Evolutionary conservation across 2,113 vertebrate genomes (phyloP).

Genomic region (Telmatochromis bifrenatus): DNA sequence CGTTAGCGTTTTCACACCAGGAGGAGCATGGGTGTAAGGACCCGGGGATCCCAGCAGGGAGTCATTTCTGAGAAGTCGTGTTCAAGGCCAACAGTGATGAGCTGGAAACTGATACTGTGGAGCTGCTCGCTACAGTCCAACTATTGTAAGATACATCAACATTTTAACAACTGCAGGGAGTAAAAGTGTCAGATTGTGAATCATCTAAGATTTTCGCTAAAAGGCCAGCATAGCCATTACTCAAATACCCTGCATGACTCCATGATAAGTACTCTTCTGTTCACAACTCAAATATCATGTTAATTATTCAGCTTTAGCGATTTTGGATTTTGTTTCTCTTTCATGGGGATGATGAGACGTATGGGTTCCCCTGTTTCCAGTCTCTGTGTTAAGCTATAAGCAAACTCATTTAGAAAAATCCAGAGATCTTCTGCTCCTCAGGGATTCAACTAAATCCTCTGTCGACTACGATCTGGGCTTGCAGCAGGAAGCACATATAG

Average conservation of each 20-base stretch:
- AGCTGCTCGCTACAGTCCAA: background rate
- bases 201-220: background rate
- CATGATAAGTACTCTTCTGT: background rate
- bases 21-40: background rate
- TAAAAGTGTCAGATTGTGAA: background rate
- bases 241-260: too few species aligned
- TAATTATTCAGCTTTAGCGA: background rate
- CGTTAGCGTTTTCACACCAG: background rate
- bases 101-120: background rate
- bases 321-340: background rate
- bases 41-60: accelerated
- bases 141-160: background rate
- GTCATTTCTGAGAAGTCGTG: background rate
- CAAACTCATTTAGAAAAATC: background rate
- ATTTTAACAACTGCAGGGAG: background rate
- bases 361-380: accelerated
- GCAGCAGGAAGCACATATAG: background rate
- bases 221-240: background rate
- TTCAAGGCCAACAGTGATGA: background rate
- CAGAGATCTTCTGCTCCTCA: background rate
- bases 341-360: accelerated
- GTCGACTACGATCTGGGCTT: background rate
- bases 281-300: background rate
- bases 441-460: background rate
- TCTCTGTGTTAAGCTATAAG: background rate